phyloP scores from a whole-genome alignment of 2,113 vertebrate species.

The Stomatorhinus ivindoensis region DNA sequence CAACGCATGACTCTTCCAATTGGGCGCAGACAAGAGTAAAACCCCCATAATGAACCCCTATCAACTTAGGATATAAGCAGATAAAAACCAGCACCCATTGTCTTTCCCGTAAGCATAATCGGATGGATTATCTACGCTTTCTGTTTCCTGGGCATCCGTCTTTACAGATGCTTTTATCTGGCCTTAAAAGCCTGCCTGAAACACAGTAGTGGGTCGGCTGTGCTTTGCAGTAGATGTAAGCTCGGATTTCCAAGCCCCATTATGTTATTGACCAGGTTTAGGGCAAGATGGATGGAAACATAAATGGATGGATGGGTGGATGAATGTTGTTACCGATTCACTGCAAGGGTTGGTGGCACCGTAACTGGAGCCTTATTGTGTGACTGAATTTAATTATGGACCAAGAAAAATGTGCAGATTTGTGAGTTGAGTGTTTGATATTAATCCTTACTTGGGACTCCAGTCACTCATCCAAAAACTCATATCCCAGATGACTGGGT shows the following conservation, averaged over 20 bases:
- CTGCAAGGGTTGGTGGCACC: neutral
- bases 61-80: neutral
- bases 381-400: neutral
- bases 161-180: neutral
- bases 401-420: neutral
- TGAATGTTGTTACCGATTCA: neutral
- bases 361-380: neutral
- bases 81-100: neutral
- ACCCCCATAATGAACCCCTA: neutral
- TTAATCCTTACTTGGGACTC: neutral
- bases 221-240: neutral
- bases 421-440: neutral
- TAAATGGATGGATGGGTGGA: neutral
- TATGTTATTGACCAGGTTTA: neutral
- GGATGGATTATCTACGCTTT: neutral
- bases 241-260: neutral
- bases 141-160: neutral
- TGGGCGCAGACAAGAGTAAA: neutral
- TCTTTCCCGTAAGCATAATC: neutral
- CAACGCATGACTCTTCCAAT: neutral
- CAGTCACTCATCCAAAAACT: neutral
- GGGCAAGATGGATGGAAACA: neutral
- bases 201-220: neutral
- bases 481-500: neutral
- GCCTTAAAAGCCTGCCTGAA: neutral